Evolutionary conservation across 2,113 vertebrate genomes (phyloP), one percentile per base, ranked within the genome.

Genomic region (Redunca redunca): DNA sequence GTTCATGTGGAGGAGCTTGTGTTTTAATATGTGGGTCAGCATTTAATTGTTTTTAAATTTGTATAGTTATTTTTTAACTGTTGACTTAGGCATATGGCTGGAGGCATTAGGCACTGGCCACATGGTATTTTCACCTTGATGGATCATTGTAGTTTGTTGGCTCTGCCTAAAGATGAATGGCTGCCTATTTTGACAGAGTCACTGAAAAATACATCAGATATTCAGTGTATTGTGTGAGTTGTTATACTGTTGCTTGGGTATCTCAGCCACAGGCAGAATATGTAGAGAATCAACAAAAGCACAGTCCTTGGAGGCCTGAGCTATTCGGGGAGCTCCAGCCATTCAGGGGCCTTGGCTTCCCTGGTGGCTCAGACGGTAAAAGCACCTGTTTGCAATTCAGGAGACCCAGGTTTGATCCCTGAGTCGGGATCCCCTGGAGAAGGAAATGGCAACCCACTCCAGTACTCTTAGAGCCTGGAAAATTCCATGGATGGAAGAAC

Each of bases 121-220:
- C 23, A 13, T 53, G 13, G 46, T 90, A 89, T 93, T 96, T 96
- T 97, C 48, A 43, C 90, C 33, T 94, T 55, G 57, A 43, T 94
- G 87, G 30, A 74, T 97, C 82, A 83, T 21, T 94, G 78, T 2
- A 57, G 50, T 90, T 95, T 89, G 74, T 40, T 74, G 23, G 36
- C 52, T 85, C 89, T 92, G n/a, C 50, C 30, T 85, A 77, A 92
- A 85, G 28, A 83, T 85, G 71, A 97, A 88, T 80, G 58, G 13
- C 46, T 85, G 16, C 78, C 26, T 97, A 62, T 82, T 84, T 93
- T 91, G 36, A 77, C 2, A 78, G n/a, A 90, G 90, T 52, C 7
- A 55, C 40, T 81, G 48, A 52, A 57, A 71, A 78, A 96, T 57
- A 25, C 7, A 40, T 23, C n/a, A 90, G 48, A 36, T 86, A 77